These are phyloP conservation scores for Thecocarcelia acutangulata DNA, from an alignment of 2,888 invertebrate genomes.

Conservation along the genomic window DNA sequence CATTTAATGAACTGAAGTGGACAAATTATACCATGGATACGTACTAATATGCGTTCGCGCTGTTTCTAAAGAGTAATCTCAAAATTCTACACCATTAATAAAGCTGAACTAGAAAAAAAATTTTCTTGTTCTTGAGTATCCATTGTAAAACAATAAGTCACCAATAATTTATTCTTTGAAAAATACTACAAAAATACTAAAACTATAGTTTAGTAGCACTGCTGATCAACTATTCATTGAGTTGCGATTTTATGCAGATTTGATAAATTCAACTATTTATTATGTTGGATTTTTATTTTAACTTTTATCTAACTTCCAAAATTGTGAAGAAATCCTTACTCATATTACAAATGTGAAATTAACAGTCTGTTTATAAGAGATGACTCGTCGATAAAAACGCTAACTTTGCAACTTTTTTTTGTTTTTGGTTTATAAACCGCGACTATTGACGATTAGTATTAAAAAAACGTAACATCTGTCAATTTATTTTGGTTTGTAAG, in stretches of 20 bases:
- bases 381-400: too few species aligned
- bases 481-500: too few species aligned
- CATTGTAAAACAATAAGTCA: not conserved
- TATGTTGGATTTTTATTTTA: not conserved
- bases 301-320: not conserved
- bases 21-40: too few species aligned
- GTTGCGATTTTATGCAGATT: slow-evolving; percentile 2
- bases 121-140: too few species aligned
- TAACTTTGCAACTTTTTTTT: too few species aligned
- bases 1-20: too few species aligned
- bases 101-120: too few species aligned
- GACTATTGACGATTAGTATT: too few species aligned
- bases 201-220: not conserved
- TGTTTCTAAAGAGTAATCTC: not conserved
- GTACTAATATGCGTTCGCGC: not conserved
- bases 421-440: too few species aligned
- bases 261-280: slow-evolving; percentile 2
- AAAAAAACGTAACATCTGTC: too few species aligned
- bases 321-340: slow-evolving; percentile 8
- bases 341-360: too few species aligned
- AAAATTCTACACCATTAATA: slow-evolving; percentile 2
- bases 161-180: slow-evolving; percentile 1
- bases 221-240: not conserved
- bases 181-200: slow-evolving; percentile 4
- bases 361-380: too few species aligned